Evolutionary conservation across 2,888 invertebrate species (phyloP), one percentile per base, ranked within the genome.

Genomic region (Liodrosophila aerea): DNA sequence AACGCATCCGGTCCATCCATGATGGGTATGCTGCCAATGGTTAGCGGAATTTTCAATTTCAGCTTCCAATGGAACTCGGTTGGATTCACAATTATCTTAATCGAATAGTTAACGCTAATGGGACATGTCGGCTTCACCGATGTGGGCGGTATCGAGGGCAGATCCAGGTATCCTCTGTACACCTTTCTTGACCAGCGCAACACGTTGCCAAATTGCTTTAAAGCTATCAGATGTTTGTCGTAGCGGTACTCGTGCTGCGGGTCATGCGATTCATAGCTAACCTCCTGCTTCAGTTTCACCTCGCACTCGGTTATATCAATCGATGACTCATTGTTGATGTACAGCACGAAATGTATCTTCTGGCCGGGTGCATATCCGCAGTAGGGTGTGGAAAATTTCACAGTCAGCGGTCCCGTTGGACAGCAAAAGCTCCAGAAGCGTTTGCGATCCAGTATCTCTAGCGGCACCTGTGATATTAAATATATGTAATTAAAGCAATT

Each of bases 331-430:
- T 96, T 96, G 76, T 95, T 94, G 31, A 95, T 91, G 78, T 94
- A 93, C 7, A 95, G 91, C 64, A 92, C 92, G 37, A 95, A 90
- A 1, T 94, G 93, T 1, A 96, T 93, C 57, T 92, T 91, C 90
- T 96, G 95, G 0, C 95, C 95, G 1, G 95, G 93, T 34, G 94
- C 94, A 88, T 93, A 95, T 7, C 95, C 95, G 13, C 92, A 92
- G 45, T 93, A 93, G 0, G 95, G 94, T 7, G 89, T 89, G 18
- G 88, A 88, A 64, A 89, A 89, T 62, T 89, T 89, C n/a, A 89
- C 88, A 7, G 88, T 89, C 29, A 89, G 51, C 45, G 89, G 89
- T 1, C 89, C 89, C 9, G 89, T 89, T 29, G 89, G 89, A 43
- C 89, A 89, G 75, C 89, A 89, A 70, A 89, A 89, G 64, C 89